Evolutionary conservation across 1,140 invertebrate genomes (phyloP), one percentile per base, ranked within the genome.

Genomic region (Mercenaria mercenaria): DNA sequence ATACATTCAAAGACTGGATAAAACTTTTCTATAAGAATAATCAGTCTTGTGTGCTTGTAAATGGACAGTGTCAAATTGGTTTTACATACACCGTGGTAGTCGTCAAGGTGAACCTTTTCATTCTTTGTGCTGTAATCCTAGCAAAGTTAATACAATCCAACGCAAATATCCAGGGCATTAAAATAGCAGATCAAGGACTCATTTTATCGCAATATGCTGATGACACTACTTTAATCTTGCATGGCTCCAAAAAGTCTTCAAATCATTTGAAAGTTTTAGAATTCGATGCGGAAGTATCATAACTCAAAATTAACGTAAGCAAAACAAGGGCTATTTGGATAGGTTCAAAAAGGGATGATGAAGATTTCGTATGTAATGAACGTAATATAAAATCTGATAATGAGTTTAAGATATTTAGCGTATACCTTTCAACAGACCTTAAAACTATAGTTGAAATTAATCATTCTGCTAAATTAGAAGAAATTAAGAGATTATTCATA

Each of bases 281-380:
- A n/a, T n/a, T 43, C 6, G 85, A 61, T 86, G 72, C 74, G n/a
- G 52, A 80, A 56, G 59, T 89, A 0, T 88, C 81, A 11, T 59
- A 86, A 50, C 59, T 86, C 23, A 64, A 77, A 18, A 64, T 88
- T 0, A 88, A 88, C 56, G 29, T 76, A 18, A 43, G 43, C 20
- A 87, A 91, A 67, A 77, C 90, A 26, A 76, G 80, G 20, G 56
- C 59, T 18, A 29, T 91, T 20, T 91, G 85, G 69, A 91, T 91
- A 20, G 90, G 90, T 15, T 47, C 43, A 29, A 50, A 29, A 39
- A 79, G 32, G n/a, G n/a, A n/a, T n/a, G n/a, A n/a, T 23, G n/a
- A n/a, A n/a, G n/a, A n/a, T n/a, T n/a, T n/a, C n/a, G n/a, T n/a
- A n/a, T n/a, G n/a, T n/a, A n/a, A n/a, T n/a, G n/a, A n/a, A n/a